phyloP scores from a whole-genome alignment of 2,888 invertebrate species.

The Epistrophe grossulariae region DNA sequence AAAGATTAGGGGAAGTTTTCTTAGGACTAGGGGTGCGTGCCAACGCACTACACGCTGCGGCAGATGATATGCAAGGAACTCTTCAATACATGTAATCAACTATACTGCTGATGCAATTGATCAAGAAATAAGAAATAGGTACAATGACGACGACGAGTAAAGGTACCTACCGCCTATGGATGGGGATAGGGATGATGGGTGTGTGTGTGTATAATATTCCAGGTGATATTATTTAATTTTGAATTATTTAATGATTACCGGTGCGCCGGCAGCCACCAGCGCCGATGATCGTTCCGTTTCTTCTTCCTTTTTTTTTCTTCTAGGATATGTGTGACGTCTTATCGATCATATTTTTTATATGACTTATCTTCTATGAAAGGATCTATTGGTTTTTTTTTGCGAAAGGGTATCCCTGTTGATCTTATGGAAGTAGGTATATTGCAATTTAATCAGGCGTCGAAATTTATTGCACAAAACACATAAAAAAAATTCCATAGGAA shows the following conservation, averaged over 20 bases:
- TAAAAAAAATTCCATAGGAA: not conserved
- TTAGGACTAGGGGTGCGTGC: constrained; percentile 68
- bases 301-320: constrained; percentile 11
- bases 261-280: not conserved
- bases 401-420: constrained; percentile 18
- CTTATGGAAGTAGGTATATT: constrained; percentile 45
- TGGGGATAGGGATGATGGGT: not conserved
- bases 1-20: constrained; percentile 69
- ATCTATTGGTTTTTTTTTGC: constrained; percentile 36
- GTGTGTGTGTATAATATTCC: constrained; percentile 44
- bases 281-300: not conserved
- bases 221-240: constrained; percentile 74
- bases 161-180: not conserved
- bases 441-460: constrained; percentile 68
- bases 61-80: constrained; percentile 65
- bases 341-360: constrained; percentile 22
- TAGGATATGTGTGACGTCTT: constrained; percentile 24
- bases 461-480: constrained; percentile 71
- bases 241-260: constrained; percentile 61
- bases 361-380: constrained; percentile 38
- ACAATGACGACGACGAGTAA: not conserved
- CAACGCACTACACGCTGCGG: constrained; percentile 47
- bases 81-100: constrained; percentile 25
- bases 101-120: constrained; percentile 59
- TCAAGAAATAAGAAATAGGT: constrained; percentile 7